Percentiles rank a stretch among this genome's conserved stretches.
phyloP scores from a whole-genome alignment of 1,140 invertebrate species.

The Neodiprion lecontei region DNA sequence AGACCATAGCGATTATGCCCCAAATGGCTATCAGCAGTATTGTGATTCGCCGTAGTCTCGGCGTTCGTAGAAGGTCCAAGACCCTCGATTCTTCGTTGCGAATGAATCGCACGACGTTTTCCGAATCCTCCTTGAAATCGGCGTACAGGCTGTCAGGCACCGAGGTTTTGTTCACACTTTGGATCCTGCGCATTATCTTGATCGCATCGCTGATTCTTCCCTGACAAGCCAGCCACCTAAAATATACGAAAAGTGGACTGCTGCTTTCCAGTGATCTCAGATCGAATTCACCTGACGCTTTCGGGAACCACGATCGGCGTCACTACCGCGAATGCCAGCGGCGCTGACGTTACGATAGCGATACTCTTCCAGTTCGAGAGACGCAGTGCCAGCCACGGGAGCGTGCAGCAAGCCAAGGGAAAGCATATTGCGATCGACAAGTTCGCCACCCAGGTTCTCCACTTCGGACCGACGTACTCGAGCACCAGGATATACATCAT shows the following conservation, averaged over 20 bases:
- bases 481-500: slow-evolving; percentile 65
- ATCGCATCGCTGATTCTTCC: slow-evolving; percentile 65
- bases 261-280: background rate
- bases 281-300: slow-evolving; percentile 48
- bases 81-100: slow-evolving; percentile 15
- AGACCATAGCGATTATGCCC: slow-evolving; percentile 47
- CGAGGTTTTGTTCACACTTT: slow-evolving; percentile 67
- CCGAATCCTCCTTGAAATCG: slow-evolving; percentile 45
- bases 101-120: slow-evolving; percentile 11
- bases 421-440: slow-evolving; percentile 67
- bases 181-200: slow-evolving; percentile 67
- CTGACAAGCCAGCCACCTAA: slow-evolving; percentile 71
- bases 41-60: slow-evolving; percentile 35
- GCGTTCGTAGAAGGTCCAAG: slow-evolving; percentile 30
- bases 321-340: slow-evolving; percentile 42
- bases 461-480: slow-evolving; percentile 58
- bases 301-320: slow-evolving; percentile 55
- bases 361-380: slow-evolving; percentile 62
- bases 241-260: slow-evolving; percentile 20
- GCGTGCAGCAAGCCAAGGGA: slow-evolving; percentile 58
- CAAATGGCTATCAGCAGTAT: slow-evolving; percentile 43
- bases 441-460: slow-evolving; percentile 63
- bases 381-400: slow-evolving; percentile 61
- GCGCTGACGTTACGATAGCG: slow-evolving; percentile 51
- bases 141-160: slow-evolving; percentile 55